Percentiles rank a stretch among this genome's conserved stretches.
These are phyloP conservation scores for Pituophis catenifer DNA, from an alignment of 2,113 vertebrate species.

Conservation along the genomic window DNA sequence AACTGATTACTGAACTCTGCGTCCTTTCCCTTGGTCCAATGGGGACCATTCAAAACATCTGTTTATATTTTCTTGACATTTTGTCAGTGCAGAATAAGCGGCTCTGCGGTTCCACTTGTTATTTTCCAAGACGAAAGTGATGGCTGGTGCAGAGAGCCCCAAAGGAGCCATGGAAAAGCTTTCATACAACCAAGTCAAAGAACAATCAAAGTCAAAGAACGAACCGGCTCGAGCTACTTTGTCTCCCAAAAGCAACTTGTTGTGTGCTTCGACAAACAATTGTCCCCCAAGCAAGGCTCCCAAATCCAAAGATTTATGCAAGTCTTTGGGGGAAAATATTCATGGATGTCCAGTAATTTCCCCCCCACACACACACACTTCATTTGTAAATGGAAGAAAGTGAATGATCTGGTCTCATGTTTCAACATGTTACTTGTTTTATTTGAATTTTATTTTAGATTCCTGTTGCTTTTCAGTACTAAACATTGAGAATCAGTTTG, in stretches of 20 bases:
- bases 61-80: constrained; percentile 71
- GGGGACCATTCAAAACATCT: constrained; percentile 62
- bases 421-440: constrained; percentile 1
- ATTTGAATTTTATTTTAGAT: background rate
- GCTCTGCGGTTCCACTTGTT: constrained; percentile 47
- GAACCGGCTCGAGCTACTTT: background rate
- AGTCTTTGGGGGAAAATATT: background rate
- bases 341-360: background rate
- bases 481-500: background rate
- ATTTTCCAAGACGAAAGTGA: constrained; percentile 51
- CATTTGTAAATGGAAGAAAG: background rate
- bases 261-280: constrained; percentile 1
- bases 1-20: constrained; percentile 65
- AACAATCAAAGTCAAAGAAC: accelerated
- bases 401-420: background rate
- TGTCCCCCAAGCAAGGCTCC: background rate
- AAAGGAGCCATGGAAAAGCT: constrained; percentile 47
- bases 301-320: background rate
- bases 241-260: constrained; percentile 15
- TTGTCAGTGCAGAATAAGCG: constrained; percentile 57
- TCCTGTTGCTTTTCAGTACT: background rate
- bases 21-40: constrained; percentile 24
- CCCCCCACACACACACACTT: accelerated
- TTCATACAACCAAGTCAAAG: background rate
- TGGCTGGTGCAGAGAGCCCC: constrained; percentile 36